Evolutionary conservation across 2,113 vertebrate species (phyloP).

Genomic region (Naja naja): DNA sequence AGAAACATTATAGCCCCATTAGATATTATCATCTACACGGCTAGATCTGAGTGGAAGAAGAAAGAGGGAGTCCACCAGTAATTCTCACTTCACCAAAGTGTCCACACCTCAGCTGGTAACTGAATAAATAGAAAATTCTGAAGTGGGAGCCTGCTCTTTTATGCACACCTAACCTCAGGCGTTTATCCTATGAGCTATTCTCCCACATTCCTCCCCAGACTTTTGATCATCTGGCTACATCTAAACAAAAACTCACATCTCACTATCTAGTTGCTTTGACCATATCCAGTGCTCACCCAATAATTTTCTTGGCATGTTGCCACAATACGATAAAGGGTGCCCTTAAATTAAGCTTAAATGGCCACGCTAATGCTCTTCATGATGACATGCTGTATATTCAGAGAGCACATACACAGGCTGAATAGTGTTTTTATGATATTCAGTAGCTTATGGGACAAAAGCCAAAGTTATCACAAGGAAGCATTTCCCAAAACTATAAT

Average conservation of each 20-base stretch:
- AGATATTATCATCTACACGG: background rate
- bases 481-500: conserved; percentile 1
- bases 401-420: background rate
- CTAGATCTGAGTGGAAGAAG: background rate
- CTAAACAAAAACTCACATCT: background rate
- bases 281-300: background rate
- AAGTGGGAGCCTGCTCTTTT: background rate
- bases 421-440: background rate
- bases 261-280: background rate
- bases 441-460: conserved; percentile 4
- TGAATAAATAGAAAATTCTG: background rate
- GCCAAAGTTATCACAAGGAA: conserved; percentile 26
- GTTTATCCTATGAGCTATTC: background rate
- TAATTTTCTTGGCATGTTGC: background rate
- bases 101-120: background rate
- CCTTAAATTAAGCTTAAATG: background rate
- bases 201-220: background rate
- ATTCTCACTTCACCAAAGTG: background rate
- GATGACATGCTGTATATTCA: background rate
- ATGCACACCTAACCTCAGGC: background rate
- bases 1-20: background rate
- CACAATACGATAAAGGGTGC: background rate
- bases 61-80: background rate
- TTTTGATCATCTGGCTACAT: background rate
- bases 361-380: background rate